Percentiles rank a stretch among this genome's conserved stretches.
Conservation (phyloP, 2,888 invertebrate species). For the Xestoiulus laeticollis region DNA sequence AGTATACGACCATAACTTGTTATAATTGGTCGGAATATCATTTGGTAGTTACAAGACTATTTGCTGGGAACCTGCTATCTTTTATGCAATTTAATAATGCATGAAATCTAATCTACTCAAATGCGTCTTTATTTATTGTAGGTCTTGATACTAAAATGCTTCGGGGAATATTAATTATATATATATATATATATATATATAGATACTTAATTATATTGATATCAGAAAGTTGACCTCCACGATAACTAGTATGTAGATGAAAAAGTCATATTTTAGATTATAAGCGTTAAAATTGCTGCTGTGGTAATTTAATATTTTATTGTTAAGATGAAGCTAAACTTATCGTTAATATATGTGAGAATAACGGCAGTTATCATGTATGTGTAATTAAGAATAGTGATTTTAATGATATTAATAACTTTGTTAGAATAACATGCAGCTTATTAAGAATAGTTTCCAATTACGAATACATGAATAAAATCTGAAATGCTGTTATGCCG, state of each 20-base stretch:
- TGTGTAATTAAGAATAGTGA: too few species aligned
- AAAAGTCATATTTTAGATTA: neutral
- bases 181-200: neutral
- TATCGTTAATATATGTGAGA: too few species aligned
- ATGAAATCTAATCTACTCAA: neutral
- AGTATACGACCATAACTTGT: neutral
- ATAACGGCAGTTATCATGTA: too few species aligned
- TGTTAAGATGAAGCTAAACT: neutral
- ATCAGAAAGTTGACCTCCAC: neutral
- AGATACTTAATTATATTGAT: neutral
- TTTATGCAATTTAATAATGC: neutral
- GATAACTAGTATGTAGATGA: neutral
- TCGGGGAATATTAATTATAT: neutral
- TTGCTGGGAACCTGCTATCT: neutral
- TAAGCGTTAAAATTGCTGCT: neutral
- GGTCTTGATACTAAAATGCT: neutral
- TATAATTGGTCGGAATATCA: neutral
- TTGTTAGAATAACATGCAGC: too few species aligned
- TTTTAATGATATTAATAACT: too few species aligned
- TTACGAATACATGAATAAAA: too few species aligned
- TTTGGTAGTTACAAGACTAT: neutral
- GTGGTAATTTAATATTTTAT: neutral
- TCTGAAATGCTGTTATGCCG: too few species aligned
- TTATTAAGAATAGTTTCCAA: too few species aligned
- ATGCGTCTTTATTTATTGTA: neutral